These are phyloP conservation scores for Hippocampus barbouri DNA, from an alignment of 2,113 vertebrate species.

Conservation along the genomic window DNA sequence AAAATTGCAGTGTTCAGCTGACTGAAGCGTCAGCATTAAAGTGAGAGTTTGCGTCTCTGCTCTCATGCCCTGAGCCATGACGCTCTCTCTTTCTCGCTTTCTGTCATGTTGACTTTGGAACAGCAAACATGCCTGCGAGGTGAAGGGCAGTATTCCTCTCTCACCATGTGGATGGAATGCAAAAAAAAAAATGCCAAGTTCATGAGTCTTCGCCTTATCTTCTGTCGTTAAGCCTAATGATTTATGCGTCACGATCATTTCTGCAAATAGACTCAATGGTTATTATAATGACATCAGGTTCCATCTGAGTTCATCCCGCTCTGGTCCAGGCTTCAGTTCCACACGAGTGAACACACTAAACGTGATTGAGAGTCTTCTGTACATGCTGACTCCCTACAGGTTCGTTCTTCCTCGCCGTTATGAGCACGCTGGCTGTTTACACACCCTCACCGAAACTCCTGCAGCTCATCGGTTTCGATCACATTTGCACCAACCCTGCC, in stretches of 20 bases:
- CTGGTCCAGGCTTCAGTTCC: background rate
- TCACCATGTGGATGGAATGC: conserved; percentile 46
- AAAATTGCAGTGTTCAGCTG: conserved; percentile 2
- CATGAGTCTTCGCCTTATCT: conserved; percentile 22
- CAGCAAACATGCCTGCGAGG: conserved; percentile 56
- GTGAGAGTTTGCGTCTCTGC: conserved; percentile 16
- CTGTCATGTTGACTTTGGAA: conserved; percentile 56
- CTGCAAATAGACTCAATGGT: background rate
- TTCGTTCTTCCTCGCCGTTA: conserved; percentile 39
- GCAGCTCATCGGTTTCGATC: conserved; percentile 59
- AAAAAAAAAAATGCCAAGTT: conserved; percentile 30
- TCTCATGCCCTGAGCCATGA: conserved; percentile 31
- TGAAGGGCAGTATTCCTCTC: conserved; percentile 51
- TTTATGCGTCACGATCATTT: conserved; percentile 12
- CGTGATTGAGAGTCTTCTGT: background rate
- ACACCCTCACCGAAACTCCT: conserved; percentile 73
- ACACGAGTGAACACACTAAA: background rate
- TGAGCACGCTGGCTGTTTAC: conserved; percentile 69
- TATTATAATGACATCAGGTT: background rate
- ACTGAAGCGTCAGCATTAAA: conserved; percentile 6
- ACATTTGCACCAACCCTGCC: conserved; percentile 65
- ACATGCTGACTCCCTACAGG: conserved; percentile 21
- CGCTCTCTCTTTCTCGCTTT: background rate
- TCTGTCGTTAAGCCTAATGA: conserved; percentile 3
- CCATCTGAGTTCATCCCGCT: background rate